These are phyloP conservation scores for Mallotus villosus DNA, from an alignment of 2,797 vertebrate species.

Conservation along the genomic window DNA sequence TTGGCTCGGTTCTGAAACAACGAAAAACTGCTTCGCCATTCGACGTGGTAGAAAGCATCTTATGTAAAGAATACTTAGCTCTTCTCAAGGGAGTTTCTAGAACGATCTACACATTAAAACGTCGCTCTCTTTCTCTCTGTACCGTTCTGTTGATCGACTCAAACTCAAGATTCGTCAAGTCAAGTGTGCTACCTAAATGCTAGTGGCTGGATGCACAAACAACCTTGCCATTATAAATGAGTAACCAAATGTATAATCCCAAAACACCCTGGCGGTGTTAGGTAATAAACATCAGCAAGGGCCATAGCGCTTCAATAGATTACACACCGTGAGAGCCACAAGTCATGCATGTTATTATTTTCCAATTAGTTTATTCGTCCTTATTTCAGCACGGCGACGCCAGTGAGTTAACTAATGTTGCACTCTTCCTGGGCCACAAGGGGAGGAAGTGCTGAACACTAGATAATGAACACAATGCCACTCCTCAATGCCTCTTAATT, in stretches of 20 bases:
- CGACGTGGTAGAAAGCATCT: not conserved
- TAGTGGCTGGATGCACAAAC: not conserved
- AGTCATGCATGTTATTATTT: constrained; percentile 44
- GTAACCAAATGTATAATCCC: constrained; percentile 25
- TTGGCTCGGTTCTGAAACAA: not conserved
- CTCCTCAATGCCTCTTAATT: constrained; percentile 49
- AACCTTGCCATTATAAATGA: constrained; percentile 13
- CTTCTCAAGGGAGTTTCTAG: constrained; percentile 5
- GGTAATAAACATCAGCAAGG: constrained; percentile 22
- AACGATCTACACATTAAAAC: constrained; percentile 16
- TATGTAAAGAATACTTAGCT: not conserved
- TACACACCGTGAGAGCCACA: not conserved
- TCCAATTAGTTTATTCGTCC: constrained; percentile 44
- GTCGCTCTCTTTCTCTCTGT: constrained; percentile 1
- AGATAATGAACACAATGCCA: constrained; percentile 51
- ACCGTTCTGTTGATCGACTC: not conserved
- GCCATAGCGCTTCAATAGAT: constrained; percentile 14
- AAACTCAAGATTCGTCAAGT: constrained; percentile 7
- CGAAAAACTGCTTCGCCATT: not conserved
- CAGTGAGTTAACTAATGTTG: constrained; percentile 40
- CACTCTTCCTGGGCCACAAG: constrained; percentile 2
- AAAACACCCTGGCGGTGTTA: not conserved
- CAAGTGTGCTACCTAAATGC: constrained; percentile 13
- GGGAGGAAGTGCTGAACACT: constrained; percentile 25
- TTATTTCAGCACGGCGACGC: constrained; percentile 37